These are phyloP conservation scores for Epizoanthus scotinus DNA, from an alignment of 92 coral and sea anemone genomes.

Conservation along the genomic window DNA sequence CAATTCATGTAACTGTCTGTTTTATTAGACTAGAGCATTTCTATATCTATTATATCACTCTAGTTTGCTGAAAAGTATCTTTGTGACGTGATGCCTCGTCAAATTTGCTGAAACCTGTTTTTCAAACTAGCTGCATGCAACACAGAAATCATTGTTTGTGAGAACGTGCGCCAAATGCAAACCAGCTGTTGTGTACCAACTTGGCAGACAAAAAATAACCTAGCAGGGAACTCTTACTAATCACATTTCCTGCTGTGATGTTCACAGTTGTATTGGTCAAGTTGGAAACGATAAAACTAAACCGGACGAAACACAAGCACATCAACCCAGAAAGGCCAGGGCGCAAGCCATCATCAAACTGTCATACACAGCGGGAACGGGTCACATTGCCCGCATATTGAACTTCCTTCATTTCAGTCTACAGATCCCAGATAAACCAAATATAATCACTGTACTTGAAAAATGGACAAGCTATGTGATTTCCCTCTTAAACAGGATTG, in stretches of 20 bases:
- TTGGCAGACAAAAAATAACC: neutral
- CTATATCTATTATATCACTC: too few relatives aligned
- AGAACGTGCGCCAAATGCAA: too few relatives aligned
- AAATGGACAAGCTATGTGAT: neutral
- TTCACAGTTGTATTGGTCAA: neutral
- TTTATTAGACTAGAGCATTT: too few relatives aligned
- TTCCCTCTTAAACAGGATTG: neutral
- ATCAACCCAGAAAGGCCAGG: neutral
- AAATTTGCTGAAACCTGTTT: too few relatives aligned
- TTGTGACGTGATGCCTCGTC: too few relatives aligned
- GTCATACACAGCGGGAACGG: neutral
- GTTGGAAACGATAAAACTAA: neutral
- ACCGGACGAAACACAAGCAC: neutral
- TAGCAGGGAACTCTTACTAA: constrained; percentile 18
- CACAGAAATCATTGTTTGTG: too few relatives aligned
- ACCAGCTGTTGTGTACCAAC: too few relatives aligned
- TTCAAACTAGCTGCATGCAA: too few relatives aligned
- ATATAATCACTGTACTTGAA: neutral
- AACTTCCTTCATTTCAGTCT: neutral
- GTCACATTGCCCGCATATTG: neutral
- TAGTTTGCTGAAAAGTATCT: too few relatives aligned
- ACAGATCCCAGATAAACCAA: neutral
- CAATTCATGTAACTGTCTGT: too few relatives aligned
- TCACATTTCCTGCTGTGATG: constrained; percentile 11
- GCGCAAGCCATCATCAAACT: neutral